Base-by-base conservation (phyloP, 2,888 invertebrate species). In the Lochmaea capreae region DNA sequence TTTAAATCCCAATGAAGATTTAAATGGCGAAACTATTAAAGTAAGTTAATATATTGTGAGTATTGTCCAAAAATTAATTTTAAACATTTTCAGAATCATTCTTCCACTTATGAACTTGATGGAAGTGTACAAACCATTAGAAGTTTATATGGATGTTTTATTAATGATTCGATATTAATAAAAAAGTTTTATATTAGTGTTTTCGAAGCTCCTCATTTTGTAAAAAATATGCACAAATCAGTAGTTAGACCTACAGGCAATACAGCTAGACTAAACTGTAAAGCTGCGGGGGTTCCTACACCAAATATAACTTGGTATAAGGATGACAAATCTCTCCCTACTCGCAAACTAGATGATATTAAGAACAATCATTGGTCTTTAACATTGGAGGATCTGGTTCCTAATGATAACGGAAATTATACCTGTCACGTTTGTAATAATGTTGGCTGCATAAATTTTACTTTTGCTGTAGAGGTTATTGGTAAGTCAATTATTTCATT, bases 281-380 rank as follows among this genome's bases (percentile, higher is more conserved):
- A 91, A 72, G 93, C 93, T 67, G 83, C 86, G 85, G 95, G 95
- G n/a, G 91, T 92, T 81, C 96, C 96, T 0, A 89, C 89, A 68
- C 96, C 96, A 3, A 96, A 93, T 82, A 93, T 97, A 76, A 94
- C 94, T 1, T 97, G 97, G 97, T 91, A 90, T 72, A 94, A 94
- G 85, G 92, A 96, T 86, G 92, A 91, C 70, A 89, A 89, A 73
- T 71, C 78, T 46, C 91, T 91, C 1, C 91, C 92, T 67, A 87
- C 89, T 62, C 89, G 94, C 58, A 89, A 89, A 39, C 90, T 93
- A 79, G 94, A 94, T 18, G 89, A 89, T 49, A 90, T 93, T 2
- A 89, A 89, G n/a, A 90, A 89, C 80, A 90, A 90, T n/a, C 93
- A 92, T 81, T 95, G 94, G 93, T 90, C 91, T 0, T 88, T 97